Base-by-base conservation (phyloP, 2,888 invertebrate genomes). In the Stenodera caucasica region DNA sequence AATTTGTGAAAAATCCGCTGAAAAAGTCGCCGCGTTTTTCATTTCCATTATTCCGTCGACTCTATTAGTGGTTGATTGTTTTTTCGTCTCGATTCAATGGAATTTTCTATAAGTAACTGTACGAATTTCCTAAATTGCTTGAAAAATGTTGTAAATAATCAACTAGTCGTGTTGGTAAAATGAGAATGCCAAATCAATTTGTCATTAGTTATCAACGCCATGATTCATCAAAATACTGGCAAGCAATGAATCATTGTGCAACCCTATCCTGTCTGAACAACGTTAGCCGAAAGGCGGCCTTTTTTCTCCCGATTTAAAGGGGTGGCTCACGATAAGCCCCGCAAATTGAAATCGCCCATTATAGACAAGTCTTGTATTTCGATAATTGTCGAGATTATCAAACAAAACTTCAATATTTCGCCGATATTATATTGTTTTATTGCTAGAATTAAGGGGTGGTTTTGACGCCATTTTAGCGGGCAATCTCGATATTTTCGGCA, bases 221-320 rank as follows among this genome's bases (percentile, higher is more conserved):
- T 72, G 72, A 72, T 71, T 72, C 72, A 72, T 72, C 69, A 70
- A 67, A 67, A 69, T 69, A 70, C 69, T 63, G 58, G 64, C 65
- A 65, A 70, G 66, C 66, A 68, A 69, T 72, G 72, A 72, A 70
- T 72, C 72, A 72, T 72, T 70, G 70, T 66, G 63, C 65, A 60
- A 63, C 63, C 63, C 63, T 63, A 59, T 59, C 59, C 63, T 23
- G 53, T 35, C 21, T 45, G 45, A 45, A 45, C 45, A 45, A 45
- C 15, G 45, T 37, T 37, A 33, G 8, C 15, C 8, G 15, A 37
- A 37, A 15, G n/a, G n/a, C n/a, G n/a, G n/a, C n/a, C n/a, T n/a
- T n/a, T n/a, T n/a, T n/a, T n/a, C n/a, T n/a, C n/a, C n/a, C 37
- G 45, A 12, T 40, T 40, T 37, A n/a, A n/a, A n/a, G n/a, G n/a